Conservation (phyloP, 2,888 invertebrate species). For the Tipula lateralis region DNA sequence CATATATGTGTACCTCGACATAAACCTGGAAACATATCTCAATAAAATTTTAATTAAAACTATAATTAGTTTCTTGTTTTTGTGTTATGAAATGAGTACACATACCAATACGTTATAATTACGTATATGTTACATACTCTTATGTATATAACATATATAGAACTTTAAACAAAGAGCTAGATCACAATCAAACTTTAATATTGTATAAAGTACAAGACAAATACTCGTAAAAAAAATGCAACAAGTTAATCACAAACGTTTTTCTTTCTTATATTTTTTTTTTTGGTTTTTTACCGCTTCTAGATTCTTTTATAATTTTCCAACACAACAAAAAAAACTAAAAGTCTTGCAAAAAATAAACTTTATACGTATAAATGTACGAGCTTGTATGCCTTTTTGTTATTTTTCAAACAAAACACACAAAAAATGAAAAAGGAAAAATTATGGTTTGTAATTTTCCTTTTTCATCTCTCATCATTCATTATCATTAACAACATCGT, state of each 20-base stretch:
- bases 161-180: background rate
- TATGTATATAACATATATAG: background rate
- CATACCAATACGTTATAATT: background rate
- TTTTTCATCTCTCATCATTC: background rate
- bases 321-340: background rate
- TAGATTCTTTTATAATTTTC: background rate
- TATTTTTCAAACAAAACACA: background rate
- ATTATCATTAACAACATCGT: background rate
- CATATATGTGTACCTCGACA: background rate
- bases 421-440: background rate
- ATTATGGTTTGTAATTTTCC: slow-evolving; percentile 1
- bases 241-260: background rate
- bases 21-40: background rate
- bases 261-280: background rate
- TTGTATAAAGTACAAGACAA: background rate
- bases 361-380: background rate
- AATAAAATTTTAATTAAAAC: background rate
- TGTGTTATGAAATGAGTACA: background rate
- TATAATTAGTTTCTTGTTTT: background rate
- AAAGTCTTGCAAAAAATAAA: background rate
- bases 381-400: slow-evolving; percentile 4
- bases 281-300: background rate
- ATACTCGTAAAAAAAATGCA: background rate
- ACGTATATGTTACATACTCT: background rate
- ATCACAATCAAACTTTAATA: background rate